These are phyloP conservation scores for Agraylea sexmaculata DNA, from an alignment of 1,140 invertebrate genomes.

Conservation along the genomic window DNA sequence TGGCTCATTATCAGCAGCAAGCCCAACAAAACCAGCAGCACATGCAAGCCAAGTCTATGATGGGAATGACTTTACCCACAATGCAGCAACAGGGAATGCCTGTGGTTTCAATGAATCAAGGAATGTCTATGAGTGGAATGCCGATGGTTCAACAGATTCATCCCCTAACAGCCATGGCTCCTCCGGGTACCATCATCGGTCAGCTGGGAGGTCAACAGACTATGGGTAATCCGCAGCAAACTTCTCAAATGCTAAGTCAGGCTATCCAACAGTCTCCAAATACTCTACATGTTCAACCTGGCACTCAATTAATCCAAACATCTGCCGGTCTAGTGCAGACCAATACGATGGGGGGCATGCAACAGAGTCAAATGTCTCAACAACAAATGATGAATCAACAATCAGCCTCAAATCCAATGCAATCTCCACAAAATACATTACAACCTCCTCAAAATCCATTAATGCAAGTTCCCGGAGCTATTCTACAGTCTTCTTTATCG, in stretches of 20 bases:
- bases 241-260: constrained; percentile 8
- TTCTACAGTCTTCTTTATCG: constrained; percentile 5
- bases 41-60: constrained; percentile 16
- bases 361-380: constrained; percentile 9
- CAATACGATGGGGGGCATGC: constrained; percentile 3
- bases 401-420: constrained; percentile 5
- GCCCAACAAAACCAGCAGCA: constrained; percentile 17
- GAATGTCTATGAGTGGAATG: constrained; percentile 30
- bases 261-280: no score
- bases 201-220: constrained; percentile 25
- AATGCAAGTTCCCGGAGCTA: constrained; percentile 6
- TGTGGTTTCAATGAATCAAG: constrained; percentile 32
- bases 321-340: constrained; percentile 13
- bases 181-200: constrained; percentile 36
- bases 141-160: constrained; percentile 38
- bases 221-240: constrained; percentile 1
- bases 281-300: constrained; percentile 3
- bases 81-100: constrained; percentile 31
- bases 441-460: constrained; percentile 23
- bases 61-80: constrained; percentile 27
- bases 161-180: constrained; percentile 33
- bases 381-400: constrained; percentile 13
- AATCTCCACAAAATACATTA: constrained; percentile 23
- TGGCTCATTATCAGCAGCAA: constrained; percentile 18
- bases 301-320: constrained; percentile 14